A percentile compares a stretch with the other conserved stretches of the same genome.
phyloP scores from a whole-genome alignment of 2,888 invertebrate species.

The Carcina quercana region DNA sequence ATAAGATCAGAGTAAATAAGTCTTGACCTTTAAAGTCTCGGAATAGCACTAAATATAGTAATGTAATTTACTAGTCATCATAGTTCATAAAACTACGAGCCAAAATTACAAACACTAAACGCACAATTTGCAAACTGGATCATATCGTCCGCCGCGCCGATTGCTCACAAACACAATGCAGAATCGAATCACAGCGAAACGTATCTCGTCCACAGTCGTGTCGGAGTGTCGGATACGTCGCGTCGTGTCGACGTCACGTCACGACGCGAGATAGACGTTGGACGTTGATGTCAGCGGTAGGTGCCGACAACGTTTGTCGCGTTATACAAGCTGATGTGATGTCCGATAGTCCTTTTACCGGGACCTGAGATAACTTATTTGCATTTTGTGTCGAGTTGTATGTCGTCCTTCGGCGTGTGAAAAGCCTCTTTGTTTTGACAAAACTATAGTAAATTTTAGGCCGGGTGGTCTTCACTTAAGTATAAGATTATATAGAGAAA shows the following conservation, averaged over 20 bases:
- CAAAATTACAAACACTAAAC: no score
- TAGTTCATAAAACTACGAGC: no score
- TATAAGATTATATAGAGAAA: no score
- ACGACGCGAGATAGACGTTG: constrained; percentile 23
- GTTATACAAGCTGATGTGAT: constrained; percentile 37
- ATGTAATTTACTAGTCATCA: no score
- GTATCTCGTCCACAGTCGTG: constrained; percentile 60
- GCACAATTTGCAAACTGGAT: no score
- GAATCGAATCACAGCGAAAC: constrained; percentile 40
- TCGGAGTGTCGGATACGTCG: constrained; percentile 30
- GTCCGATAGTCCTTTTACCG: constrained; percentile 50
- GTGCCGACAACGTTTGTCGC: constrained; percentile 24
- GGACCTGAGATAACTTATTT: constrained; percentile 45
- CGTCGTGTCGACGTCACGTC: constrained; percentile 25
- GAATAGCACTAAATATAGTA: no score
- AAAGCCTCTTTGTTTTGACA: background rate
- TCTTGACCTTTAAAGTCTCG: no score
- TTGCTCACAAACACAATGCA: constrained; percentile 44
- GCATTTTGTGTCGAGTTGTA: constrained; percentile 31
- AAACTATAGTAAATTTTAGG: no score
- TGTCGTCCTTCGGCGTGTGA: background rate
- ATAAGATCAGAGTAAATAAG: no score
- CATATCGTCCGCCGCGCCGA: constrained; percentile 30
- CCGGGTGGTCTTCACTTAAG: no score
- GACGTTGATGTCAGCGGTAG: constrained; percentile 23